Evolutionary conservation across 2,888 invertebrate genomes (phyloP).

Genomic region (Pasiphila rectangulata): DNA sequence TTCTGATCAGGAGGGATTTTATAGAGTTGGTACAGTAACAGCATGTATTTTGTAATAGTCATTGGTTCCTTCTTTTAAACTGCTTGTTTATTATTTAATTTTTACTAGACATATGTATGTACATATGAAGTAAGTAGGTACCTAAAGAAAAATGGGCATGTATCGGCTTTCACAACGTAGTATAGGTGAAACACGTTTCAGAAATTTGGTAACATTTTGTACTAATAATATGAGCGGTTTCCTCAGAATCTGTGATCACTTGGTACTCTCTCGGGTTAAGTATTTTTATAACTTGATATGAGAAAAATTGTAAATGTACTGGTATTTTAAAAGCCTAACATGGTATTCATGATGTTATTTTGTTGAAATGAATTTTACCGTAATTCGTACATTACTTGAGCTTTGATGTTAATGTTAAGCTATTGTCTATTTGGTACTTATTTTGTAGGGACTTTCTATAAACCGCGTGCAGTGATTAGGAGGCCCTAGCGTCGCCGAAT

Average conservation of each 20-base stretch:
- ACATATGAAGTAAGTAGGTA: not conserved
- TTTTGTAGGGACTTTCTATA: slow-evolving; percentile 36
- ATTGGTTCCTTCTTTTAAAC: not conserved
- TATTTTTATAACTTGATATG: slow-evolving; percentile 67
- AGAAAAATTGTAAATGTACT: slow-evolving; percentile 43
- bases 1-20: too few species aligned
- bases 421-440: slow-evolving; percentile 35
- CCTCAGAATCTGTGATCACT: slow-evolving; percentile 79
- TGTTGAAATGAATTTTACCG: slow-evolving; percentile 34
- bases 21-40: too few species aligned
- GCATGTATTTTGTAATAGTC: not conserved
- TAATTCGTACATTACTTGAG: slow-evolving; percentile 1
- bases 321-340: slow-evolving; percentile 28
- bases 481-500: slow-evolving; percentile 64
- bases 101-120: not conserved
- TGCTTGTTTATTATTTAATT: not conserved
- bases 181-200: slow-evolving; percentile 68
- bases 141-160: slow-evolving; percentile 53
- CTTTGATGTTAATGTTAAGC: not conserved
- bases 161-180: slow-evolving; percentile 64
- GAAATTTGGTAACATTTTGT: slow-evolving; percentile 66
- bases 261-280: slow-evolving; percentile 79
- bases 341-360: slow-evolving; percentile 51
- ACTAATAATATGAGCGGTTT: slow-evolving; percentile 66
- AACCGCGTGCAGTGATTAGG: slow-evolving; percentile 66